A percentile compares a stretch with the other conserved stretches of the same genome.
Conservation (phyloP, 2,113 vertebrate genomes). For the Lagopus muta region DNA sequence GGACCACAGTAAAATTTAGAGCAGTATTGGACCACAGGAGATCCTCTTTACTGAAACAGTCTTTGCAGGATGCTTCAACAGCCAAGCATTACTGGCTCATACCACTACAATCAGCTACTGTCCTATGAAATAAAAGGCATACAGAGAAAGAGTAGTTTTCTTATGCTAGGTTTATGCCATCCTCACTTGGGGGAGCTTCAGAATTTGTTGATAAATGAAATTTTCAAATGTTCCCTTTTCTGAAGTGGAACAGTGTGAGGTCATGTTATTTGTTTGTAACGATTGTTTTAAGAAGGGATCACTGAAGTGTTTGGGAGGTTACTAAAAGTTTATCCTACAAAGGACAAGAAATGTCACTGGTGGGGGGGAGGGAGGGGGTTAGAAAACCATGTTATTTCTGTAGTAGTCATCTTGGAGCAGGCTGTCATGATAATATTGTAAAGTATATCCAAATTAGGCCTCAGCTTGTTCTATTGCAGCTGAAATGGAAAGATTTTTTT, state of each 20-base stretch:
- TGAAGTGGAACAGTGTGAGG: not conserved
- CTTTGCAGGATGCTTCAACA: not conserved
- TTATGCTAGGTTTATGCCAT: not conserved
- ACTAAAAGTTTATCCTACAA: not conserved
- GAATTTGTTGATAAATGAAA: not conserved
- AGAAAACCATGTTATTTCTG: not conserved
- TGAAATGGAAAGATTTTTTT: not conserved
- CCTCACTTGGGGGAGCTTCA: not conserved
- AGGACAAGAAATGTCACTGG: not conserved
- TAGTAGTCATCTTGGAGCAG: not conserved
- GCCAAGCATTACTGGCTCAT: not conserved
- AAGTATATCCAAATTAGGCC: not conserved
- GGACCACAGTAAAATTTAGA: not conserved
- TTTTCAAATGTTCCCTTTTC: not conserved
- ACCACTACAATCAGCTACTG: not conserved
- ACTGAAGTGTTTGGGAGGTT: not conserved
- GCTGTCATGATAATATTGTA: not conserved
- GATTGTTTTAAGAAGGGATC: not conserved
- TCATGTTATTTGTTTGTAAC: not conserved
- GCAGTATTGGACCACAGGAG: not conserved
- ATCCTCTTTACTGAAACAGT: not conserved
- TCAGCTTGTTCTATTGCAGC: not conserved
- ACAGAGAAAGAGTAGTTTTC: not conserved
- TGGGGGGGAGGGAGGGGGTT: not conserved
- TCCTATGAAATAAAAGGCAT: not conserved